A percentile compares a stretch with the other conserved stretches of the same genome.
phyloP scores from a whole-genome alignment of 2,113 vertebrate genomes.

The Arvicanthis niloticus region DNA sequence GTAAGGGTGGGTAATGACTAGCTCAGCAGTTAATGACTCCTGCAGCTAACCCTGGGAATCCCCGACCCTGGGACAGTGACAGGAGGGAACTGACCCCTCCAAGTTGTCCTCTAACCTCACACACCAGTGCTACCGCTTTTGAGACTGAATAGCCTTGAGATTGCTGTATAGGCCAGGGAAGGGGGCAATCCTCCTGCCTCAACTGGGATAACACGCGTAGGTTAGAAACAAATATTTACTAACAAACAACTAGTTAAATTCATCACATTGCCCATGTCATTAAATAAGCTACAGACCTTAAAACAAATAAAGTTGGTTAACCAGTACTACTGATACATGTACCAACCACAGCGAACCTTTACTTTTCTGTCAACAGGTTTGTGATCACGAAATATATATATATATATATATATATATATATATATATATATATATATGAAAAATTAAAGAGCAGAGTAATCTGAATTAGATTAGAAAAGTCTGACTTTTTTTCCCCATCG shows the following conservation, averaged over 20 bases:
- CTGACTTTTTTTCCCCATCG: not conserved
- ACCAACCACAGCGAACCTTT: not conserved
- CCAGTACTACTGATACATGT: not conserved
- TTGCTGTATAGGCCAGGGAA: not conserved
- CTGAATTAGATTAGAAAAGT: not conserved
- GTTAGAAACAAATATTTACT: not conserved
- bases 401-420: not conserved
- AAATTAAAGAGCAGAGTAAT: slow-evolving; percentile 18
- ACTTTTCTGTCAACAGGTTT: slow-evolving; percentile 15
- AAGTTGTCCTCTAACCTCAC: too few species aligned
- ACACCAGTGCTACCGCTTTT: not conserved
- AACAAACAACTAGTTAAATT: slow-evolving; percentile 32
- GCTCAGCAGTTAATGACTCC: not conserved
- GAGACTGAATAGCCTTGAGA: too few species aligned
- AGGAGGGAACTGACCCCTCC: not conserved
- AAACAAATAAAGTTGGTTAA: slow-evolving; percentile 23
- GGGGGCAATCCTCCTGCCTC: not conserved
- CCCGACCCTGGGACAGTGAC: too few species aligned
- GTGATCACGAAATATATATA: not conserved
- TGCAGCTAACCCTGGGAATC: not conserved
- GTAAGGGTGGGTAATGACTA: too few species aligned
- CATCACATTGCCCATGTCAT: not conserved
- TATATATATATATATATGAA: not conserved
- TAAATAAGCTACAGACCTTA: slow-evolving; percentile 28
- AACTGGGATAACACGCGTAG: not conserved